Evolutionary conservation across 2,888 invertebrate species (phyloP), one percentile per base, ranked within the genome.

Genomic region (Tipula vernalis): DNA sequence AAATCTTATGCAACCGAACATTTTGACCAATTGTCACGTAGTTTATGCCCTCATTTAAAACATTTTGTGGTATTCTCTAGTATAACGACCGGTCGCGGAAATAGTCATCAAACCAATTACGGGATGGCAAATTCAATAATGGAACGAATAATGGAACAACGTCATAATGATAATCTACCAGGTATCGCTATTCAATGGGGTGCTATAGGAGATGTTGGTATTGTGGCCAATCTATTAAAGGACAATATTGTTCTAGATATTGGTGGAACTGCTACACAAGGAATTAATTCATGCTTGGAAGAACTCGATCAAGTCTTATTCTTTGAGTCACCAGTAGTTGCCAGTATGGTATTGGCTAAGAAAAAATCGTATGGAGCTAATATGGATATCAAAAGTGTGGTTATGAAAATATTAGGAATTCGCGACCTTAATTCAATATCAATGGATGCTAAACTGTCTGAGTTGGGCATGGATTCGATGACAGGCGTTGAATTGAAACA

Each of bases 401-500:
- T 96, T 0, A 93, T 95, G 87, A 93, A 94, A 89, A 94, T 95
- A 86, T 93, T 94, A 93, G 93, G 94, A 88, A 93, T 95, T 88
- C 93, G 94, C 89, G 95, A 95, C 89, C 90, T 94, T 89, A 96
- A 95, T 91, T 94, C 94, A 0, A 93, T 95, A 0, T 95, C 95
- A 84, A 93, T 94, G 87, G 94, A 95, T 89, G 93, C 95, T 0
- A 94, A 95, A 0, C 92, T 99, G 1, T 96, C 97, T 0, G 98
- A 99, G 90, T 92, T 99, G 88, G 99, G 99, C 47, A 96, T 99
- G 95, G 98, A 99, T 92, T 98, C 98, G 1, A 95, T 99, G 93
- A 98, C 98, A 97, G 97, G 97, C 0, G 97, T 98, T 0, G 98
- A 99, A 92, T 97, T 99, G 88, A 98, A 98, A 89, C 98, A 98